These are phyloP conservation scores for Sphaeramia orbicularis DNA, from an alignment of 2,797 vertebrate species.

Conservation along the genomic window DNA sequence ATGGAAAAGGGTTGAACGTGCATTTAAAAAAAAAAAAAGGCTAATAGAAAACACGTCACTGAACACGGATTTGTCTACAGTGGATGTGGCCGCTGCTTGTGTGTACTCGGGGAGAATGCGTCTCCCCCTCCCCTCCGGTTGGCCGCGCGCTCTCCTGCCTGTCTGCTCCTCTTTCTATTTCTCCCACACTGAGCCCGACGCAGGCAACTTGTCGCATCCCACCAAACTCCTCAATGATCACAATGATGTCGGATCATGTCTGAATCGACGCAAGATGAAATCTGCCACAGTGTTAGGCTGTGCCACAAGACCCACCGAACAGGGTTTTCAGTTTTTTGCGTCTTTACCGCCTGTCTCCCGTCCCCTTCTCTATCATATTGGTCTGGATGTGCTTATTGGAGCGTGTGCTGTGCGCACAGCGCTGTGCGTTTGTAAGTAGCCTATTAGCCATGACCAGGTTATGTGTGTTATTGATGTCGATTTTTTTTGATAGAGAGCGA, in stretches of 20 bases:
- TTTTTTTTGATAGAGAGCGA: constrained; percentile 38
- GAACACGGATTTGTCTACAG: constrained; percentile 79
- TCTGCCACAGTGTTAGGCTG: constrained; percentile 19
- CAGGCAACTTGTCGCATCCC: constrained; percentile 82
- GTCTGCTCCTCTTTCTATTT: constrained; percentile 67
- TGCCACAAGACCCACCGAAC: constrained; percentile 30
- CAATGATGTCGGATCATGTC: constrained; percentile 46
- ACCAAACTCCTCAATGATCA: constrained; percentile 52
- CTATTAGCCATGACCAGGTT: constrained; percentile 65
- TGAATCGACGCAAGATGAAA: constrained; percentile 41
- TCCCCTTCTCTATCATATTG: constrained; percentile 36
- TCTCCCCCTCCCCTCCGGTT: constrained; percentile 64
- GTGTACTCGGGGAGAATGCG: constrained; percentile 76
- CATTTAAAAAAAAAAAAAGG: constrained; percentile 49
- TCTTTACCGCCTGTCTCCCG: neutral
- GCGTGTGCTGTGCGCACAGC: constrained; percentile 60
- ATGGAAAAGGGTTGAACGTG: constrained; percentile 55
- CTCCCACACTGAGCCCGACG: constrained; percentile 66
- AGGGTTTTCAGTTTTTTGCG: neutral
- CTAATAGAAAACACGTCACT: constrained; percentile 82
- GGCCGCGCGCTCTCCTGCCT: constrained; percentile 61
- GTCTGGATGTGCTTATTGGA: constrained; percentile 77
- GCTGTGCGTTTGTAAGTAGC: constrained; percentile 57
- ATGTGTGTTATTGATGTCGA: constrained; percentile 50
- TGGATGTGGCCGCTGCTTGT: constrained; percentile 78